Conservation (phyloP, 2,888 invertebrate genomes). For the Hirtodrosophila alboralis region DNA sequence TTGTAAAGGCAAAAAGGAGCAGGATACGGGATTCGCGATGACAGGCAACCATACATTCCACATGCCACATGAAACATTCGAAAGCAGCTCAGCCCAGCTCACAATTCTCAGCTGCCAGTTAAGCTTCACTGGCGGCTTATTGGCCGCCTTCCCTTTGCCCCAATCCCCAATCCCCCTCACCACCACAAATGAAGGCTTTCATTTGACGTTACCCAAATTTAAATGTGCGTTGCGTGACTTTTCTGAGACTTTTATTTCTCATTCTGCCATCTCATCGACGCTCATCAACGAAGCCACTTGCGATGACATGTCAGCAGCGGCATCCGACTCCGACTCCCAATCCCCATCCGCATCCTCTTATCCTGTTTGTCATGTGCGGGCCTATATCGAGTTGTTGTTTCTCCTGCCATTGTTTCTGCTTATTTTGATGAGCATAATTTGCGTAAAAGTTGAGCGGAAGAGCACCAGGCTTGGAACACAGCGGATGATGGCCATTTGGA, state of each 20-base stretch:
- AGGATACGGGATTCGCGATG: conserved; percentile 26
- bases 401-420: conserved; percentile 18
- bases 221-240: conserved; percentile 71
- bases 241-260: conserved; percentile 40
- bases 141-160: conserved; percentile 18
- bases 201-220: conserved; percentile 26
- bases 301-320: conserved; percentile 41
- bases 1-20: conserved; percentile 2
- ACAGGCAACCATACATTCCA: conserved; percentile 29
- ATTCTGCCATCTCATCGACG: conserved; percentile 21
- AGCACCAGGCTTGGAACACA: background rate
- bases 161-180: background rate
- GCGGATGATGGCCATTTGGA: conserved; percentile 26
- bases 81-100: conserved; percentile 19
- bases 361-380: conserved; percentile 10
- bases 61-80: conserved; percentile 24
- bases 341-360: conserved; percentile 10
- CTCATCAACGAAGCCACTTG: conserved; percentile 63
- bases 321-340: conserved; percentile 37
- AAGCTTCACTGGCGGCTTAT: conserved; percentile 36
- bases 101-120: conserved; percentile 17
- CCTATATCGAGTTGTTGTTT: conserved; percentile 29
- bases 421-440: conserved; percentile 59
- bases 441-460: conserved; percentile 44
- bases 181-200: background rate